Base-by-base conservation (phyloP, 2,797 vertebrate genomes). In the Falco naumanni region DNA sequence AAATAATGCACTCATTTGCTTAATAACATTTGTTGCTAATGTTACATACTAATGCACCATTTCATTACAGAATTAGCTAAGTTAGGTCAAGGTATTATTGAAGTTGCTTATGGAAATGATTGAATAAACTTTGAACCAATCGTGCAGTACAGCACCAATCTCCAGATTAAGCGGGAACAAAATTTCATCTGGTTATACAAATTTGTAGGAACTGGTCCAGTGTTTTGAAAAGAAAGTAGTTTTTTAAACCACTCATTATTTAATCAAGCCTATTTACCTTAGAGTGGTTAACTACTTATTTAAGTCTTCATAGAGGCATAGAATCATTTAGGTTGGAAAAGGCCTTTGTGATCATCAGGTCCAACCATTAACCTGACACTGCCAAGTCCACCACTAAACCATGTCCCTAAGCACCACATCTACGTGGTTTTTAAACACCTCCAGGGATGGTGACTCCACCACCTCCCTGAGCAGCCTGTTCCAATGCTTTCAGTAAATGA, bases 181-280 rank as follows among this genome's bases (percentile, higher is more conserved):
- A 9, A 61, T 16, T 64, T 56, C 4, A 56, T 45, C 31, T 15
- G 19, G 16, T 33, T 70, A 63, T 20, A 33, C 1, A 65, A 24
- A 75, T 76, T 34, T 64, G 13, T 19, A 79, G 21, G 39, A 84
- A 70, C 9, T 9, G 0, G 9, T 19, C 63, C 28, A 56, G 48
- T 68, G 53, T 56, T 83, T 65, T 89, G 13, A 47, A 69, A 60
- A 60, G 6, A 24, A 25, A 5, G 8, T 4, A 0, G 12, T 77
- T 82, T 77, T 24, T 24, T 1, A 25, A 79, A 41, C 12, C 11
- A 45, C 63, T 92, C 18, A 39, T 87, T 89, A 60, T 90, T 94
- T 80, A 87, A 94, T 93, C 63, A 90, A 90, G 56, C 18, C 54
- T 83, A 45, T 87, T 95, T 93, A 74, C 56, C 51, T 94, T 68